These are phyloP conservation scores for Mustela nigripes DNA, from an alignment of 2,113 vertebrate species.

Conservation along the genomic window DNA sequence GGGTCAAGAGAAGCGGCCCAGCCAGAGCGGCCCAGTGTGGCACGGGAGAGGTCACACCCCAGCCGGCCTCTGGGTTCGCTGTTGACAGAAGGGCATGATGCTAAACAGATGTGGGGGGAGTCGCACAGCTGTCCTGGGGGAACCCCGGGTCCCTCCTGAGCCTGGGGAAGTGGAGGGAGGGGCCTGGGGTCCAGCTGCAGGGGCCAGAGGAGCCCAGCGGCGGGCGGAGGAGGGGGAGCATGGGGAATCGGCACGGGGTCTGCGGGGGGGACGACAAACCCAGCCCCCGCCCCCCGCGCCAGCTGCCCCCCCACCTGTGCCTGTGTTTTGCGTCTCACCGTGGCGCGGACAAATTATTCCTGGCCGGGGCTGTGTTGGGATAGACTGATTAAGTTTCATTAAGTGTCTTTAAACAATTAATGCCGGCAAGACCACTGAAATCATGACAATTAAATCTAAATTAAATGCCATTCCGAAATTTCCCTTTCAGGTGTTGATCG, in stretches of 20 bases:
- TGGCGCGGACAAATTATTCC: rapidly evolving
- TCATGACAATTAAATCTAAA: conserved; percentile 58
- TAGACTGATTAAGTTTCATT: conserved; percentile 26
- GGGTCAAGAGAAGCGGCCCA: background rate
- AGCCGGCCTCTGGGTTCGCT: background rate
- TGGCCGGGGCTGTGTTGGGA: background rate
- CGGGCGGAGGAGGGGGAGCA: rapidly evolving
- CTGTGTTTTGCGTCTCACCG: rapidly evolving
- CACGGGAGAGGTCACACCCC: background rate
- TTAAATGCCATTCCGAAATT: conserved; percentile 64
- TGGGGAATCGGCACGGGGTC: rapidly evolving
- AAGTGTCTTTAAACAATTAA: conserved; percentile 61
- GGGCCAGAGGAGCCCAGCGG: background rate
- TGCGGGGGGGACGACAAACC: background rate
- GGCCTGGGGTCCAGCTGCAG: background rate
- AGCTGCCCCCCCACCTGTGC: rapidly evolving
- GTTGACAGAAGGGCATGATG: rapidly evolving
- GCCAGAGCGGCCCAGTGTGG: rapidly evolving
- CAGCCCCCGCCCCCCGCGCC: too few relatives aligned
- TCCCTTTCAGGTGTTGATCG: conserved; percentile 47
- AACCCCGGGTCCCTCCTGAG: background rate
- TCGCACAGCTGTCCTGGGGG: background rate
- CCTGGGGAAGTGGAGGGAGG: background rate
- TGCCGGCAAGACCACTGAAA: conserved; percentile 48
- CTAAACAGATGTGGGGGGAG: rapidly evolving